Evolutionary conservation across 30 jellyfish, hydroid and myxozoan species (phyloP).

Genomic region (Turritopsis rubra): DNA sequence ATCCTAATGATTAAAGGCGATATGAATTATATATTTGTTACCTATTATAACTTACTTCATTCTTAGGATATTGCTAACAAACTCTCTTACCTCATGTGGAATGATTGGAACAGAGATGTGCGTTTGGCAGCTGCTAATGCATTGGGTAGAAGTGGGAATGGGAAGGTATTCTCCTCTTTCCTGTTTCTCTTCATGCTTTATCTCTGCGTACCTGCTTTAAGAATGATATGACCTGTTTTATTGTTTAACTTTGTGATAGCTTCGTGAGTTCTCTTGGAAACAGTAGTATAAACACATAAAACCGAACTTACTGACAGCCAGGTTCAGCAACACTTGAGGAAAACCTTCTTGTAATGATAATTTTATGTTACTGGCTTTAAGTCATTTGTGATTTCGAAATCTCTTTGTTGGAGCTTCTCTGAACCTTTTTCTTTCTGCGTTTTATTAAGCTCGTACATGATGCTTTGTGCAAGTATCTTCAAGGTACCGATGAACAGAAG

Average conservation of each 20-base stretch:
- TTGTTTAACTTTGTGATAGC: not conserved
- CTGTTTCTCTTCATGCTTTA: not conserved
- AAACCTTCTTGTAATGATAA: too few relatives aligned
- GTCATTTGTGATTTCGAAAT: too few relatives aligned
- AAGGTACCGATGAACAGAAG: constrained; percentile 45
- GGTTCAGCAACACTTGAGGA: too few relatives aligned
- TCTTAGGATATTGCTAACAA: constrained; percentile 75
- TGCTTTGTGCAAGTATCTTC: constrained; percentile 51
- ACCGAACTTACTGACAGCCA: too few relatives aligned
- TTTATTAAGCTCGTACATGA: constrained; percentile 75
- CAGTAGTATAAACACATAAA: too few relatives aligned
- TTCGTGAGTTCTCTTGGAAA: not conserved
- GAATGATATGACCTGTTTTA: not conserved
- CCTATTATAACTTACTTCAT: not conserved
- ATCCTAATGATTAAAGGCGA: not conserved
- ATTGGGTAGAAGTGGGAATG: constrained; percentile 82
- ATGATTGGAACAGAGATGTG: constrained; percentile 90
- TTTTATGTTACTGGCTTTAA: too few relatives aligned
- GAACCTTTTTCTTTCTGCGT: not conserved
- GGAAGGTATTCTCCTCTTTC: constrained; percentile 49
- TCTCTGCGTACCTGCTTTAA: not conserved
- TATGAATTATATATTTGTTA: not conserved
- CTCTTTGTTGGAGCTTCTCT: too few relatives aligned
- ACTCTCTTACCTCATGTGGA: constrained; percentile 83
- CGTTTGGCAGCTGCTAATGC: constrained; percentile 83